Conservation (phyloP, 2,888 invertebrate species). For the Parnassius orleans region DNA sequence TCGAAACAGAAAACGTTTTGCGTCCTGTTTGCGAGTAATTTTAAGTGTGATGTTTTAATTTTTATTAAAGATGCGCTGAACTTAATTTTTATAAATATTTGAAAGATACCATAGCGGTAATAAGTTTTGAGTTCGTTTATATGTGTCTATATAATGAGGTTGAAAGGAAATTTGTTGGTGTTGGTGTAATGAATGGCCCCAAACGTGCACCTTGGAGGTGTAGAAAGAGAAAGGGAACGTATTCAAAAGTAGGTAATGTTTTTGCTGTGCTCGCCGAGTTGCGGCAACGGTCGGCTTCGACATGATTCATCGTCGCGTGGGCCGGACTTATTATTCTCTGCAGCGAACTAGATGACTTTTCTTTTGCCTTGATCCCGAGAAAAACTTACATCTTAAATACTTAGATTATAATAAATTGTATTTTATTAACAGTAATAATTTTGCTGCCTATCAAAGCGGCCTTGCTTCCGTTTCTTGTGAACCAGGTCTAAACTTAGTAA, state of each 20-base stretch:
- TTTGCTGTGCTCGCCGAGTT: conserved; percentile 67
- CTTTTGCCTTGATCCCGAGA: conserved; percentile 52
- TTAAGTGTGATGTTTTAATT: conserved; percentile 33
- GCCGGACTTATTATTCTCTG: conserved; percentile 70
- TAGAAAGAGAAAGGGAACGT: conserved; percentile 80
- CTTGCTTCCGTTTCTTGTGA: conserved; percentile 30
- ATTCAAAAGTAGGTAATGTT: conserved; percentile 81
- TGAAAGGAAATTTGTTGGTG: conserved; percentile 31
- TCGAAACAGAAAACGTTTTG: conserved; percentile 49
- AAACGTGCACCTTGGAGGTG: conserved; percentile 61
- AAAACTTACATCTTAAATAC: conserved; percentile 34
- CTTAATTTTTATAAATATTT: not conserved
- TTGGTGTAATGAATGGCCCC: conserved; percentile 62
- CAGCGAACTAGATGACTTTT: conserved; percentile 65
- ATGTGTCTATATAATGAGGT: conserved; percentile 14
- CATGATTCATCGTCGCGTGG: conserved; percentile 77
- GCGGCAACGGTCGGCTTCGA: conserved; percentile 55
- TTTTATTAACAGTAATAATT: conserved; percentile 21
- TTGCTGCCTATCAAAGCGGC: not conserved
- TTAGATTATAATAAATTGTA: conserved; percentile 16
- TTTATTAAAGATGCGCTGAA: not conserved
- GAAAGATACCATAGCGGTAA: not conserved
- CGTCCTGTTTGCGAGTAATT: conserved; percentile 47
- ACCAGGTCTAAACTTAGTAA: conserved; percentile 39
- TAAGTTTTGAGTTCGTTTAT: conserved; percentile 15